These are phyloP conservation scores for Mythimna ferrago DNA, from an alignment of 2,888 invertebrate species.

Conservation along the genomic window DNA sequence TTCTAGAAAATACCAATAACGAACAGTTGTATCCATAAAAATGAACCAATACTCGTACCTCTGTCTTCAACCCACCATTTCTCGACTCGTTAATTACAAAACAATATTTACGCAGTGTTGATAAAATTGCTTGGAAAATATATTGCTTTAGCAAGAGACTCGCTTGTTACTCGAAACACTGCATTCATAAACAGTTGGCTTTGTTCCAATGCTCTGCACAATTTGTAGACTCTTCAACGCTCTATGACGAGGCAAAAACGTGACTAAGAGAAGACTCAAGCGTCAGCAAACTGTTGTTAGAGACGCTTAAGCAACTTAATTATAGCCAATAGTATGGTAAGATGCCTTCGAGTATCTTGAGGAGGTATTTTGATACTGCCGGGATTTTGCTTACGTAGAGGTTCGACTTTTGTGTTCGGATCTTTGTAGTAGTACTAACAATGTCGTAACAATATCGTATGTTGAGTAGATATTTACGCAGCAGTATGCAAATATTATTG, in stretches of 20 bases:
- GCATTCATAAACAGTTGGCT: slow-evolving; percentile 86
- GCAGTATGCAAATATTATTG: not conserved
- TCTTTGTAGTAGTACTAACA: slow-evolving; percentile 5
- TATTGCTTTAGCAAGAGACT: slow-evolving; percentile 66
- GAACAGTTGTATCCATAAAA: slow-evolving; percentile 1
- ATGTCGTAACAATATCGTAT: slow-evolving; percentile 12
- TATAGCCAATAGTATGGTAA: slow-evolving; percentile 58
- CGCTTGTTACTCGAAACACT: slow-evolving; percentile 82
- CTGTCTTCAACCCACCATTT: not conserved
- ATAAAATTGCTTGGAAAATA: slow-evolving; percentile 49
- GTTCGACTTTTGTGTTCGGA: not conserved
- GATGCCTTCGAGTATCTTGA: slow-evolving; percentile 26
- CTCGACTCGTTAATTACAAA: slow-evolving; percentile 35
- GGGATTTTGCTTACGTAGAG: slow-evolving; percentile 22
- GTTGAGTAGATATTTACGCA: not conserved
- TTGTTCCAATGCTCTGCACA: slow-evolving; percentile 78
- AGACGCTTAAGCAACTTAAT: slow-evolving; percentile 64
- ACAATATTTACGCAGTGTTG: slow-evolving; percentile 43
- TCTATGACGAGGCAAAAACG: slow-evolving; percentile 81
- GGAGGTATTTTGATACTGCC: slow-evolving; percentile 36
- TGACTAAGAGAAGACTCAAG: slow-evolving; percentile 75
- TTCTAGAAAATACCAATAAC: not conserved
- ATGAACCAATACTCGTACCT: not conserved
- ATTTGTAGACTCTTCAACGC: slow-evolving; percentile 79
- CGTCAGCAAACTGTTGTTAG: slow-evolving; percentile 65